These are phyloP conservation scores for Heliconius congener DNA, from an alignment of 1,140 invertebrate species.

Conservation along the genomic window DNA sequence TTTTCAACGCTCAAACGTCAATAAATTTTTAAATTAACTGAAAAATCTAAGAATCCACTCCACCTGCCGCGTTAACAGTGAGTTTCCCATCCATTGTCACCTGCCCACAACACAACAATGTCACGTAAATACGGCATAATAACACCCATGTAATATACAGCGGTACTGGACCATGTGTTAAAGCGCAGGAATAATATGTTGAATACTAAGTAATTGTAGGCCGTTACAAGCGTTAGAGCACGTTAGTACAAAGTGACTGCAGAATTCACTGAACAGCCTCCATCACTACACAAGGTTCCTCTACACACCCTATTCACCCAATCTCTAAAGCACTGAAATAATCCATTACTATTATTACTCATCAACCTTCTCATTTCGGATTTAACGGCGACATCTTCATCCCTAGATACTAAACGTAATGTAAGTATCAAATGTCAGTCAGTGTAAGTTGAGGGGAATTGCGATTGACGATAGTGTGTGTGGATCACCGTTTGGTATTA, in stretches of 20 bases:
- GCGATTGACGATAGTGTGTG: conserved; percentile 40
- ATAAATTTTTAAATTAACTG: too few species aligned
- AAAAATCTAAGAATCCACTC: neutral
- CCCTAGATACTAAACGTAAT: conserved; percentile 56
- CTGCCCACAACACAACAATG: too few species aligned
- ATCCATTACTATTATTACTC: conserved; percentile 71
- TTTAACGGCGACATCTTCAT: conserved; percentile 66
- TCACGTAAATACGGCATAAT: neutral
- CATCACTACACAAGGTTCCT: conserved; percentile 41
- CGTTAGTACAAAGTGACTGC: conserved; percentile 32
- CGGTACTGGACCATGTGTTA: neutral
- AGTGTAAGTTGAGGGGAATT: conserved; percentile 55
- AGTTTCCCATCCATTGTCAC: neutral
- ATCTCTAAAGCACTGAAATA: conserved; percentile 55
- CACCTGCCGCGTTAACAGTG: neutral
- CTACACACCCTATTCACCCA: neutral
- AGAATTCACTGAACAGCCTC: conserved; percentile 24
- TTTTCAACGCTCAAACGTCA: too few species aligned
- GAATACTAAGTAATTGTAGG: conserved; percentile 8
- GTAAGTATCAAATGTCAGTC: conserved; percentile 70
- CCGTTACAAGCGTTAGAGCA: neutral
- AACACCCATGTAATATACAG: neutral
- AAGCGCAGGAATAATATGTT: neutral
- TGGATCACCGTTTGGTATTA: neutral
- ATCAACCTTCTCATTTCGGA: conserved; percentile 68